Evolutionary conservation across 2,797 vertebrate species (phyloP).

Genomic region (Silurus aristotelis): DNA sequence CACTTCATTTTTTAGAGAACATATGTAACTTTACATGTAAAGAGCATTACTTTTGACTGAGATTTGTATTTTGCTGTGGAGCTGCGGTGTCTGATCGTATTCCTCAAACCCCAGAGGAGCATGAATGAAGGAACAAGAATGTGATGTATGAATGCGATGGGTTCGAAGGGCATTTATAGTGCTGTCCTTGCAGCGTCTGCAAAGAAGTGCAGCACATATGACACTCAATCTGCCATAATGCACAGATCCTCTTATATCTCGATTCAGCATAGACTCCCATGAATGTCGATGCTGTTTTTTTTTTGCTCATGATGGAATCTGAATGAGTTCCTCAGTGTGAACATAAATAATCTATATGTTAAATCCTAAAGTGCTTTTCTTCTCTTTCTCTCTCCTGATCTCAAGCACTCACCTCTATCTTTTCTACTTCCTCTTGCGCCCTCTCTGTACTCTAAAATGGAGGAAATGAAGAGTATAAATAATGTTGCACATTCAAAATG

Average conservation of each 20-base stretch:
- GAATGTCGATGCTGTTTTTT: not conserved
- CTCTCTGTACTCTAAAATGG: not conserved
- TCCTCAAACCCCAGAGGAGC: not conserved
- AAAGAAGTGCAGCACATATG: conserved; percentile 10
- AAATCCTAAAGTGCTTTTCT: not conserved
- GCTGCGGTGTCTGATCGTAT: not conserved
- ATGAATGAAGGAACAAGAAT: not conserved
- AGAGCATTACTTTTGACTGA: not conserved
- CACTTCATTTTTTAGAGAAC: not conserved
- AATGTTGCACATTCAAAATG: not conserved
- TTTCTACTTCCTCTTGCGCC: not conserved
- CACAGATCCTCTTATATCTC: conserved; percentile 14
- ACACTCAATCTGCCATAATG: not conserved
- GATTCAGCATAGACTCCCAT: not conserved
- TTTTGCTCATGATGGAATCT: conserved; percentile 21
- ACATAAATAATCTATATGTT: conserved; percentile 9
- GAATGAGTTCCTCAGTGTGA: conserved; percentile 26
- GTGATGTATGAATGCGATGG: conserved; percentile 2
- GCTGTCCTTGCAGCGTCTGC: conserved; percentile 11
- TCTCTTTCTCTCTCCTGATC: not conserved
- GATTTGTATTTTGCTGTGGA: not conserved
- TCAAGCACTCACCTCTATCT: not conserved
- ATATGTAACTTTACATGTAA: not conserved
- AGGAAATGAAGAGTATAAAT: not conserved
- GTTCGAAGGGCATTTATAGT: conserved; percentile 15